Evolutionary conservation across 2,113 vertebrate genomes (phyloP).

Genomic region (Otis tarda): DNA sequence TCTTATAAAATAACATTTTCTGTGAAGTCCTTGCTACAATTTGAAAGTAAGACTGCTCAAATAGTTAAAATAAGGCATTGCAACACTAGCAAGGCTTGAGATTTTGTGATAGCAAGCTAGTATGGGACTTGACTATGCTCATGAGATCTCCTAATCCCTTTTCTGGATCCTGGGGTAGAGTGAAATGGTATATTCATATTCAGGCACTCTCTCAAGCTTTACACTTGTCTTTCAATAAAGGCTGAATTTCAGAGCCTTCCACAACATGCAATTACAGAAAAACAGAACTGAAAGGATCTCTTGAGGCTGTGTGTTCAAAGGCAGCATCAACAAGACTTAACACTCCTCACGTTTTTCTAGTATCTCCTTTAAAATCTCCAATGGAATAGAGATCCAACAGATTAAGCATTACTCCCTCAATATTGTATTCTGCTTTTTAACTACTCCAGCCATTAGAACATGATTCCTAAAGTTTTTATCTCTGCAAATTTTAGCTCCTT

Average conservation of each 20-base stretch:
- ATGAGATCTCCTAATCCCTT: background rate
- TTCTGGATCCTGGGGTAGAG: background rate
- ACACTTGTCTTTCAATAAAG: constrained; percentile 1
- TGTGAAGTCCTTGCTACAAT: background rate
- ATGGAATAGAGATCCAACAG: background rate
- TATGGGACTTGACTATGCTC: background rate
- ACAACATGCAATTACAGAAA: background rate
- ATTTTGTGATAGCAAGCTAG: background rate
- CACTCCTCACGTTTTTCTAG: constrained; percentile 19
- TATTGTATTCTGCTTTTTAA: constrained; percentile 18
- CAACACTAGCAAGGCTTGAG: background rate
- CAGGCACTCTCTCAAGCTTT: background rate
- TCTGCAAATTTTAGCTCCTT: background rate
- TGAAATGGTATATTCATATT: background rate
- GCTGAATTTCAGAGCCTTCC: constrained; percentile 1
- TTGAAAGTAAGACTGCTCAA: background rate
- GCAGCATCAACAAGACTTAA: background rate
- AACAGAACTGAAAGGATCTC: constrained; percentile 3
- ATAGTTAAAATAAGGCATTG: background rate
- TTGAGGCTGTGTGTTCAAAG: constrained; percentile 21
- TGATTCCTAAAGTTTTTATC: background rate
- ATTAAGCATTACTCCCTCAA: background rate
- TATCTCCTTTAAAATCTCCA: constrained; percentile 30
- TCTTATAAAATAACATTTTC: background rate
- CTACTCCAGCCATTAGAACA: background rate